Conservation (phyloP, 1,140 invertebrate genomes). For the Batillaria attramentaria region DNA sequence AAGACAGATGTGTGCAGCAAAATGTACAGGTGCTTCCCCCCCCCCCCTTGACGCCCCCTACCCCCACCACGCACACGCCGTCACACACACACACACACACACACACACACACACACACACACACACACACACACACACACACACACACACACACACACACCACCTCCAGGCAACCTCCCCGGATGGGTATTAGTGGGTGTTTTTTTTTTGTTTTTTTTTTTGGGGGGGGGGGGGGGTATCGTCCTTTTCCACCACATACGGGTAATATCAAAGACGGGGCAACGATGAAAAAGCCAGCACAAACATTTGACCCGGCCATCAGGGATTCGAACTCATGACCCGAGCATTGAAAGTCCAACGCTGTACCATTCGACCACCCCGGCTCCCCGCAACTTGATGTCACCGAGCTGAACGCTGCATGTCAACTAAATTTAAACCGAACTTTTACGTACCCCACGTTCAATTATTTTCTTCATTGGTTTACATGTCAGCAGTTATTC, state of each 20-base stretch:
- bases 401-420: neutral
- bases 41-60: too few relatives aligned
- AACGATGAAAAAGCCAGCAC: neutral
- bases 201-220: too few relatives aligned
- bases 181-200: neutral
- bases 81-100: slow-evolving; percentile 1
- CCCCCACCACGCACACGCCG: too few relatives aligned
- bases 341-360: too few relatives aligned
- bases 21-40: too few relatives aligned
- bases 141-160: neutral
- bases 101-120: neutral
- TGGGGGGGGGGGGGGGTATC: neutral
- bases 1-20: too few relatives aligned
- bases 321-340: neutral
- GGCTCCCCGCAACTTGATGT: neutral
- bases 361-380: too few relatives aligned
- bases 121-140: slow-evolving; percentile 11
- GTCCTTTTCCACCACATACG: neutral
- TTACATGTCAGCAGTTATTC: too few relatives aligned
- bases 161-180: neutral
- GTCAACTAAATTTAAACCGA: too few relatives aligned
- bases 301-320: neutral
- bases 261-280: neutral
- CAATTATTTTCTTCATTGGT: too few relatives aligned
- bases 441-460: too few relatives aligned